Base-by-base conservation (phyloP, 2,888 invertebrate genomes). In the Andrena camellia region DNA sequence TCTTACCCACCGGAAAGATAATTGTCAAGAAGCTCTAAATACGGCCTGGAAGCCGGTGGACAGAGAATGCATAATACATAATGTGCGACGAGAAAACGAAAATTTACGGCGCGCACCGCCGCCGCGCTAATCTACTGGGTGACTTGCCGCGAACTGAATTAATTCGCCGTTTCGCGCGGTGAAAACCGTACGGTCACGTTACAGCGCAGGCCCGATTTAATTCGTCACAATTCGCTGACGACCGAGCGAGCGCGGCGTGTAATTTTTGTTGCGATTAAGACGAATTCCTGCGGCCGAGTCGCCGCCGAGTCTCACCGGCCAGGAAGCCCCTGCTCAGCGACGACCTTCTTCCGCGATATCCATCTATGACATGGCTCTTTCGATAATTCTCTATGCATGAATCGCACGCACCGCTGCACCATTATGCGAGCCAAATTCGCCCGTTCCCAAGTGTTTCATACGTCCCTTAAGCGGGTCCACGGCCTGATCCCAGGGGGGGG, bases 1-100 rank as follows among this genome's bases (percentile, higher is more conserved):
- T 92, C 92, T 93, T 93, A 93, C 93, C 92, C 92, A 93, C 91
- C 93, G 93, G 93, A 93, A 93, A 93, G 93, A 93, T 93, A 93
- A 93, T 94, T 93, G 93, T 93, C 93, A 93, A 94, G 91, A 57
- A 92, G 91, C 89, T 91, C 93, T 92, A 93, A 93, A 93, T 92
- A 92, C 91, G 91, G 90, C 81, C 84, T 78, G 87, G 84, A 84
- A 90, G 48, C 90, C 87, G 89, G 91, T 92, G 92, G 92, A 93
- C 91, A 92, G 91, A 87, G 87, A 91, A 93, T 93, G 92, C 92
- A 93, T 93, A 92, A 93, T 93, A 91, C 92, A 92, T 92, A 87
- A 90, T 82, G 42, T 42, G 88, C 90, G 90, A 91, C 91, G 90
- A 91, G 91, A 89, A 90, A 90, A 90, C 90, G 87, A 89, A 90